Base-by-base conservation (phyloP, 2,888 invertebrate genomes). In the Drosophila nigricruria region DNA sequence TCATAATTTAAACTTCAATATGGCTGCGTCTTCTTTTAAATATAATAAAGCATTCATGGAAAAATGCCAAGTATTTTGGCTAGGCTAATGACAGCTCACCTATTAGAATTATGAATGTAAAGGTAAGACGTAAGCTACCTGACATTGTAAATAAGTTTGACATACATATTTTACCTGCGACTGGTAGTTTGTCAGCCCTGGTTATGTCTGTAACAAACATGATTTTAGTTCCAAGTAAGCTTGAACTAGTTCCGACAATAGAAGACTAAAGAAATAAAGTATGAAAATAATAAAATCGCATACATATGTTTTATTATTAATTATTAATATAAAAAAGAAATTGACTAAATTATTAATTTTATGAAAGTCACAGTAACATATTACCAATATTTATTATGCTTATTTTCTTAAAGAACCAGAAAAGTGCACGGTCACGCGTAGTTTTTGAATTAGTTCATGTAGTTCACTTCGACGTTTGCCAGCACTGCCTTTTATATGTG, bases 401-500 rank as follows among this genome's bases (percentile, higher is more conserved):
- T 12, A 20, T n/a, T 47, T n/a, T 47, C 30, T 1, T 49, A 30
- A 18, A 18, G 30, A 49, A 32, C 14, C 8, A 20, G 32, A 14
- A 20, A 8, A 10, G 4, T 38, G 53, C 16, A 4, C n/a, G 8
- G 16, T n/a, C 25, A 14, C 38, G 25, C 38, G 8, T 14, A 30
- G 14, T 34, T 32, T 30, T n/a, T 49, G 30, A 67, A 23, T 20
- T n/a, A 38, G 32, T 43, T 54, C 23, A 14, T 23, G 18, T n/a
- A n/a, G n/a, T 36, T 59, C n/a, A 23, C 36, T 38, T 20, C 5
- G 8, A n/a, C 49, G 27, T 32, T 57, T 53, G 2, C 6, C 69
- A 76, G 30, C 75, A 69, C 77, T 76, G 12, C 1, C 16, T 30
- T 25, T 30, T 40, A 30, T 38, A 32, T 36, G 10, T 36, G 10